Evolutionary conservation across 2,113 vertebrate species (phyloP).

Genomic region (Cyprinodon variegatus): DNA sequence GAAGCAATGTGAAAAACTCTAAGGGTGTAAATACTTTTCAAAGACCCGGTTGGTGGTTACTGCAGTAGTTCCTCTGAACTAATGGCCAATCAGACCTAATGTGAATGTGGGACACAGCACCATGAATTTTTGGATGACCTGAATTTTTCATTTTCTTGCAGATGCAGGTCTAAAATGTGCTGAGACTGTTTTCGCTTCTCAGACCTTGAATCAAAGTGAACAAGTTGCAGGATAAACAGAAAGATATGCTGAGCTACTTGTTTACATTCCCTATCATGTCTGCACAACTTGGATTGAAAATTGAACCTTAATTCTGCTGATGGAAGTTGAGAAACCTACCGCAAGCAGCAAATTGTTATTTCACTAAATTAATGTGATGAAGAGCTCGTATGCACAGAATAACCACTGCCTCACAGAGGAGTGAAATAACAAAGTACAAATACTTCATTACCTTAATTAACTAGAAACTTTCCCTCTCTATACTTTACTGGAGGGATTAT

Average conservation of each 20-base stretch:
- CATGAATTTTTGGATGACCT: slow-evolving; percentile 17
- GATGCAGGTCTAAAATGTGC: slow-evolving; percentile 32
- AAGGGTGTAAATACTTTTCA: too few relatives aligned
- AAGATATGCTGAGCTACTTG: slow-evolving; percentile 43
- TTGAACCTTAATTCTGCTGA: slow-evolving; percentile 16
- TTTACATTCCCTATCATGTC: neutral
- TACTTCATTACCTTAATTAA: too few relatives aligned
- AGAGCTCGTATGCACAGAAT: neutral
- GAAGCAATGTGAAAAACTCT: too few relatives aligned
- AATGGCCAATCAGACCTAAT: too few relatives aligned
- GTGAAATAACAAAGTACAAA: too few relatives aligned
- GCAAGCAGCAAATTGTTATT: neutral
- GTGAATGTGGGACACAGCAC: too few relatives aligned
- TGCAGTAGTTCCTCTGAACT: too few relatives aligned
- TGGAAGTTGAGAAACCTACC: neutral
- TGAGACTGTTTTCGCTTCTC: slow-evolving; percentile 24
- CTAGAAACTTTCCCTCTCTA: too few relatives aligned
- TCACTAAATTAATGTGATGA: neutral
- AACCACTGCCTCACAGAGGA: neutral
- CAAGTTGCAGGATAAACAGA: slow-evolving; percentile 51
- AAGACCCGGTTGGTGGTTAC: too few relatives aligned
- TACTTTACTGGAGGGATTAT: too few relatives aligned
- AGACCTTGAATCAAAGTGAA: slow-evolving; percentile 37
- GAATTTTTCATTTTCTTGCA: neutral
- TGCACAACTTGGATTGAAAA: slow-evolving; percentile 17